phyloP scores from a whole-genome alignment of 2,113 vertebrate genomes.

The Tapirus terrestris region DNA sequence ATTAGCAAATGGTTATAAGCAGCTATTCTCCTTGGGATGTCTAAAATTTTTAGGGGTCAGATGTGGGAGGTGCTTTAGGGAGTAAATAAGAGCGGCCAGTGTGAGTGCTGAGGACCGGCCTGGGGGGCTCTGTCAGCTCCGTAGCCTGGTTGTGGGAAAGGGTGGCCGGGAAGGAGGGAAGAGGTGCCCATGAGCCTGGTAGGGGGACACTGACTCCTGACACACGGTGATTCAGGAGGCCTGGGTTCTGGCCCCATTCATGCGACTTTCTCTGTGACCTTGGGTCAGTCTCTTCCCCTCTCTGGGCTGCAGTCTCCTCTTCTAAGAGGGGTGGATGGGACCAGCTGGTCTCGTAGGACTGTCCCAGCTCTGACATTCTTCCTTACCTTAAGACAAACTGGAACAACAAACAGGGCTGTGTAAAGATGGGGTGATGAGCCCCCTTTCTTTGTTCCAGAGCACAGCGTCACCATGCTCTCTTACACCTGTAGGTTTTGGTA shows the following conservation, averaged over 20 bases:
- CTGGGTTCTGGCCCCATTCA: neutral
- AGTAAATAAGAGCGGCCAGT: constrained; percentile 56
- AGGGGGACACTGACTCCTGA: neutral
- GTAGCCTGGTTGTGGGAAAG: neutral
- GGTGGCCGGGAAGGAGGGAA: neutral
- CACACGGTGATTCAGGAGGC: neutral
- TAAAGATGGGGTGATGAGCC: neutral
- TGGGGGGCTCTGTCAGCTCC: neutral
- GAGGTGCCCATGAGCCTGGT: neutral
- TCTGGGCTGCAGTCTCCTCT: neutral
- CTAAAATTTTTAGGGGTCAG: constrained; percentile 85
- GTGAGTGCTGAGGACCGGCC: neutral
- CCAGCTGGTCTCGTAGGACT: neutral
- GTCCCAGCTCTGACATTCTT: neutral
- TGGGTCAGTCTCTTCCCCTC: neutral
- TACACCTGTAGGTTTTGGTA: neutral
- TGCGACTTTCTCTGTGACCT: neutral
- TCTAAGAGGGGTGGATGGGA: neutral
- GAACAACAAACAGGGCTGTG: neutral
- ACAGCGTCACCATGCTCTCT: neutral
- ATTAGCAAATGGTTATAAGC: constrained; percentile 88
- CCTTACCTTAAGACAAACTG: neutral
- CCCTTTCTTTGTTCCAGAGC: neutral
- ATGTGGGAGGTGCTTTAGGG: constrained; percentile 71
- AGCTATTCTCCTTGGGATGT: constrained; percentile 88